phyloP scores from a whole-genome alignment of 2,113 vertebrate genomes.

The Benitochromis conjunctus region DNA sequence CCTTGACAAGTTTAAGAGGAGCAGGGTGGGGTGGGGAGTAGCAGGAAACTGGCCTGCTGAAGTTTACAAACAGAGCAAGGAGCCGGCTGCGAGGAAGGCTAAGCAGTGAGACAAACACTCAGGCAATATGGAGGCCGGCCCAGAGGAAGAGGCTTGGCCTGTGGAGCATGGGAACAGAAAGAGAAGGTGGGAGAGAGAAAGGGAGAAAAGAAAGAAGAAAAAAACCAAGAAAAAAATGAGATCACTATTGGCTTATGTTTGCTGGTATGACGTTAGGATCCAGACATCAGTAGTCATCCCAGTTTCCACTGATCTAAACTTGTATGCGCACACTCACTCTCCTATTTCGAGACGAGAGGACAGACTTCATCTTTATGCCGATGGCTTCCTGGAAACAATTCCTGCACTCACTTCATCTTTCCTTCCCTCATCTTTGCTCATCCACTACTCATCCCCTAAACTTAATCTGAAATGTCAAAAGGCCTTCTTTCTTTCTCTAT shows the following conservation, averaged over 20 bases:
- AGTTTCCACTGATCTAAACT: conserved; percentile 62
- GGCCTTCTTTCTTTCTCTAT: conserved; percentile 19
- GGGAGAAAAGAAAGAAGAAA: neutral
- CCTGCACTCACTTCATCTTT: neutral
- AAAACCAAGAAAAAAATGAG: conserved; percentile 48
- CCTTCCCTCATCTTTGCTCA: conserved; percentile 1
- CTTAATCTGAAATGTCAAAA: conserved; percentile 15
- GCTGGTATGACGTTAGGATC: conserved; percentile 36
- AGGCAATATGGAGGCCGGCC: conserved; percentile 30
- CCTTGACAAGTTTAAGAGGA: neutral
- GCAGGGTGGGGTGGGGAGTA: neutral
- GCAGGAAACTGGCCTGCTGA: conserved; percentile 47
- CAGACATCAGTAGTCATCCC: conserved; percentile 54
- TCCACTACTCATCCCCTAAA: conserved; percentile 17
- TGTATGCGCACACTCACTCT: conserved; percentile 1
- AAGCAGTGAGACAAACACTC: conserved; percentile 30
- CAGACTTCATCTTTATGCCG: conserved; percentile 43
- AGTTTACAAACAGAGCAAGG: conserved; percentile 59
- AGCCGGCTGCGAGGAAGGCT: conserved; percentile 13
- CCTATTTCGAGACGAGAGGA: conserved; percentile 40
- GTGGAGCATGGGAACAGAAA: conserved; percentile 59
- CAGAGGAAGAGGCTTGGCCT: conserved; percentile 61
- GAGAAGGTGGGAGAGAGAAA: neutral
- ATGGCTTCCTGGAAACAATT: conserved; percentile 35
- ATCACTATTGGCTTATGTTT: conserved; percentile 42